These are phyloP conservation scores for Hozukius guyotensis DNA, from an alignment of 2,797 vertebrate genomes.

Conservation along the genomic window DNA sequence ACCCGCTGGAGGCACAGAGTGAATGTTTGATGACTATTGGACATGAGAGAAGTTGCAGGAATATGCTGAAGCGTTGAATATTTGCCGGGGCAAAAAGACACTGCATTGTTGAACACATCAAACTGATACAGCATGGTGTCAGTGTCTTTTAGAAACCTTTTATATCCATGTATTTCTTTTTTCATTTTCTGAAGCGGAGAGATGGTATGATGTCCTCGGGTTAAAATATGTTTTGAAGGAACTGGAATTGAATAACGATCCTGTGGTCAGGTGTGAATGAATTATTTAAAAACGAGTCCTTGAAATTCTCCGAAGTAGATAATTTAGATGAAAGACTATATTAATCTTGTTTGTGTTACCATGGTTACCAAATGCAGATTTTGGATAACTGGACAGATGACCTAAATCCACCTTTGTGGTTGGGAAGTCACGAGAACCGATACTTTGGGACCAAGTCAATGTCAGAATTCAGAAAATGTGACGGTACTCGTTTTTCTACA, in stretches of 20 bases:
- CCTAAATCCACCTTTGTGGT: neutral
- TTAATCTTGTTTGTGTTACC: neutral
- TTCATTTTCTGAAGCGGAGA: neutral
- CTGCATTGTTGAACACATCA: constrained; percentile 5
- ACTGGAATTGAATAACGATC: neutral
- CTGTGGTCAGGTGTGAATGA: neutral
- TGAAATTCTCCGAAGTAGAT: neutral
- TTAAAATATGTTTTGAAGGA: neutral
- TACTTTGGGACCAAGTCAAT: too few relatives aligned
- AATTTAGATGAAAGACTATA: neutral
- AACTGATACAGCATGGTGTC: neutral
- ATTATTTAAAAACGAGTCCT: neutral
- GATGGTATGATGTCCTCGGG: neutral
- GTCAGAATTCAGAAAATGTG: too few relatives aligned
- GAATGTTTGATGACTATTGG: constrained; percentile 58
- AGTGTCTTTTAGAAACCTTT: neutral
- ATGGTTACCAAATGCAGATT: neutral
- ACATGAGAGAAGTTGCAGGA: constrained; percentile 33
- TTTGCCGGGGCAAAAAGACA: constrained; percentile 14
- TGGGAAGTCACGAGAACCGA: too few relatives aligned
- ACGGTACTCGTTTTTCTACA: too few relatives aligned
- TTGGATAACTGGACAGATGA: neutral
- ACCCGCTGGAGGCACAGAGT: constrained; percentile 31
- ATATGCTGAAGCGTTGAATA: constrained; percentile 37
- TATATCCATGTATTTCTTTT: neutral